Conservation (phyloP, 2,797 vertebrate species). For the Eulemur rubriventer region DNA sequence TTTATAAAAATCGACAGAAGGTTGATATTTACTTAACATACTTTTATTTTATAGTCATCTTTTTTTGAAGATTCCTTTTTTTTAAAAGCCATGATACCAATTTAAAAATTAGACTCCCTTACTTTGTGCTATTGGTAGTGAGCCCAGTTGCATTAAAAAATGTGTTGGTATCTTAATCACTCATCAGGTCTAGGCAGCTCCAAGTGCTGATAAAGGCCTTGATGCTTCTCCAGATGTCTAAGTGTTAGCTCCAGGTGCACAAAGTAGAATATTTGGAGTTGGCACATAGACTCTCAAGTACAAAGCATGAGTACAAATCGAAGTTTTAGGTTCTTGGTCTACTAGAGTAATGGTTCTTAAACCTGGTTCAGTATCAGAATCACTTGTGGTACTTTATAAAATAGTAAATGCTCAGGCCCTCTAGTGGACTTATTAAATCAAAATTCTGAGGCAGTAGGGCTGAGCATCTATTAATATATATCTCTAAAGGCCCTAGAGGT, state of each 20-base stretch:
- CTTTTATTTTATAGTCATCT: constrained; percentile 57
- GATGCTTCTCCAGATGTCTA: constrained; percentile 63
- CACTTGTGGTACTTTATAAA: constrained; percentile 8
- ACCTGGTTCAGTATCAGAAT: constrained; percentile 1
- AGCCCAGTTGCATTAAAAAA: constrained; percentile 62
- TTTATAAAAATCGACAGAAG: constrained; percentile 49
- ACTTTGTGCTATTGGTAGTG: constrained; percentile 59
- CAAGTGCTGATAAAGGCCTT: constrained; percentile 59
- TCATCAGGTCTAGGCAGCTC: constrained; percentile 69
- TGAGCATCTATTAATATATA: background rate
- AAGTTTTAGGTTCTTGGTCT: constrained; percentile 14
- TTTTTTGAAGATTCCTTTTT: constrained; percentile 31
- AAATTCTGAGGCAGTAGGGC: background rate
- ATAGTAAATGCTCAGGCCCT: background rate
- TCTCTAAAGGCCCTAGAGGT: background rate
- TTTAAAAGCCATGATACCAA: background rate
- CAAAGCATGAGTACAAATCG: background rate
- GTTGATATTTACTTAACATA: constrained; percentile 30
- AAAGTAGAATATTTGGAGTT: constrained; percentile 38
- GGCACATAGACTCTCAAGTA: constrained; percentile 16
- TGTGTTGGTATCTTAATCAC: constrained; percentile 57
- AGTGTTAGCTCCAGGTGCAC: constrained; percentile 66
- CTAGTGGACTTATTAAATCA: background rate
- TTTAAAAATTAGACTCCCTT: constrained; percentile 58
- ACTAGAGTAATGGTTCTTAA: background rate